These are phyloP conservation scores for Formicarius rufipectus DNA, from an alignment of 2,113 vertebrate genomes.

Conservation along the genomic window DNA sequence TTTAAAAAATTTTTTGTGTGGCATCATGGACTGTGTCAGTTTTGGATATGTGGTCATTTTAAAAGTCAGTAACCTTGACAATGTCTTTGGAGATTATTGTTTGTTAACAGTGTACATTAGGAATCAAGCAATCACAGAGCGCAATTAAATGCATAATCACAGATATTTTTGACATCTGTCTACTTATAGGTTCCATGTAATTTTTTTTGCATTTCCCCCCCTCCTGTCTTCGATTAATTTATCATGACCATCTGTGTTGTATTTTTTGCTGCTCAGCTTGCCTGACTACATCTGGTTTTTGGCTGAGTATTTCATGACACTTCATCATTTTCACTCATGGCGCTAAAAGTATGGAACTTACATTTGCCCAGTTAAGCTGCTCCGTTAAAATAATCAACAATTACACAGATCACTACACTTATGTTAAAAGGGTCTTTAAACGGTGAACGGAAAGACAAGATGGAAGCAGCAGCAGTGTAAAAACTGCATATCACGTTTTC, in stretches of 20 bases:
- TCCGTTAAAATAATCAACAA: background rate
- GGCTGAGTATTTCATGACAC: slow-evolving; percentile 29
- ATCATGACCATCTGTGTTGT: slow-evolving; percentile 56
- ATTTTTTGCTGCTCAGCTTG: slow-evolving; percentile 26
- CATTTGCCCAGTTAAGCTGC: background rate
- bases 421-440: background rate
- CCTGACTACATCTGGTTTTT: slow-evolving; percentile 27
- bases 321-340: background rate
- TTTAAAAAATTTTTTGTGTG: background rate
- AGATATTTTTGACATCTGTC: slow-evolving; percentile 64
- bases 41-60: slow-evolving; percentile 10
- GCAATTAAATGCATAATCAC: slow-evolving; percentile 57
- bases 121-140: slow-evolving; percentile 41
- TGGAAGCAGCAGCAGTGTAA: background rate
- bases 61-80: slow-evolving; percentile 30
- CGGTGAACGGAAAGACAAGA: background rate
- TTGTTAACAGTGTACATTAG: background rate
- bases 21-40: background rate
- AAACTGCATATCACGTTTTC: background rate
- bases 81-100: slow-evolving; percentile 1
- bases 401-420: background rate
- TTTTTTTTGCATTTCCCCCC: background rate
- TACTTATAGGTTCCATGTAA: slow-evolving; percentile 1
- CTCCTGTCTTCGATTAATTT: slow-evolving; percentile 45
- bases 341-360: background rate